Evolutionary conservation across 2,797 vertebrate species (phyloP).

Genomic region (Rousettus madagascariensis): DNA sequence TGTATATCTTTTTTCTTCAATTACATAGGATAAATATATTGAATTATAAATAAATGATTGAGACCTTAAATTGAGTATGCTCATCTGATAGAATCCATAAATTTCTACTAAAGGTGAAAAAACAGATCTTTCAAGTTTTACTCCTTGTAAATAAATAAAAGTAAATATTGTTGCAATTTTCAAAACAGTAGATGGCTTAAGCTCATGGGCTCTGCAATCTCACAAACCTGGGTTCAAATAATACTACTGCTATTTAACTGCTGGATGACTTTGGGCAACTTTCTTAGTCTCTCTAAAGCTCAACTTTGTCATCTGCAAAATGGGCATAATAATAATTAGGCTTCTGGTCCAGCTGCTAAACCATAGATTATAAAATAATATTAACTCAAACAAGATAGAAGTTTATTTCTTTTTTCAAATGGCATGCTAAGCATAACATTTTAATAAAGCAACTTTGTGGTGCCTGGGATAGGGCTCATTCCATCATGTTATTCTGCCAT

Average conservation of each 20-base stretch:
- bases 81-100: neutral
- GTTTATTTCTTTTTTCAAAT: constrained; percentile 11
- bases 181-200: neutral
- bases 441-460: neutral
- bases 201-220: neutral
- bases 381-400: neutral
- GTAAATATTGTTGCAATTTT: neutral
- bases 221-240: neutral
- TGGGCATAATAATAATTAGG: neutral
- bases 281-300: neutral
- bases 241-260: neutral
- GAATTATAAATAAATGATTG: neutral
- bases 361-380: neutral
- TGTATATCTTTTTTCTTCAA: neutral
- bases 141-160: neutral
- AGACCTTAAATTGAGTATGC: neutral
- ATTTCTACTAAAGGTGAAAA: neutral
- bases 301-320: neutral
- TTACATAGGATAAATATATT: neutral
- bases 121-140: neutral
- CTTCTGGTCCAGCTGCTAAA: neutral
- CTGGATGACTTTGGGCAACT: neutral
- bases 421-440: neutral
- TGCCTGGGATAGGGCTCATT: neutral
- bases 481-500: neutral